Evolutionary conservation across 2,113 vertebrate genomes (phyloP).

Genomic region (Pungitius pungitius): DNA sequence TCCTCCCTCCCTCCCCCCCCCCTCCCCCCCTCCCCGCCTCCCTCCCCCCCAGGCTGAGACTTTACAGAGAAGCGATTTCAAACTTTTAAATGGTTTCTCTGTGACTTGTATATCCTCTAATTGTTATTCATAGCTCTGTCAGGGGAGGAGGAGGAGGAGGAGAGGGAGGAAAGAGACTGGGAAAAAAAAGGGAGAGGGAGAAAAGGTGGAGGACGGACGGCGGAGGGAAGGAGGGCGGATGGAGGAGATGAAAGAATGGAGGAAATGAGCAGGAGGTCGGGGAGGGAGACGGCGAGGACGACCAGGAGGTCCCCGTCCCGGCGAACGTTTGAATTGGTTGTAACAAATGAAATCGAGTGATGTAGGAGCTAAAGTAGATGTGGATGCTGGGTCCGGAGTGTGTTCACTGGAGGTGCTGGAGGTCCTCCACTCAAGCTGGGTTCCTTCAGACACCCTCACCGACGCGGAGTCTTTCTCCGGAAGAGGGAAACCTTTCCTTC

Average conservation of each 20-base stretch:
- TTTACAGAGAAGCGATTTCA: slow-evolving; percentile 74
- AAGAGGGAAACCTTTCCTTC: not conserved
- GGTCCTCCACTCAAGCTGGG: not conserved
- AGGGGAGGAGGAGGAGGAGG: slow-evolving; percentile 50
- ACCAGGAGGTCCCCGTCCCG: not conserved
- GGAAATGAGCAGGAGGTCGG: too few species aligned
- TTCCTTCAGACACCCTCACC: not conserved
- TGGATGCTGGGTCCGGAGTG: not conserved
- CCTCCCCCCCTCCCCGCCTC: slow-evolving; percentile 20
- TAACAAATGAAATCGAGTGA: not conserved
- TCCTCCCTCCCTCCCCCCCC: slow-evolving; percentile 20
- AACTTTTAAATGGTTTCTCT: slow-evolving; percentile 77
- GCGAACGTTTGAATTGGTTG: not conserved
- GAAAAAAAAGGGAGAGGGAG: slow-evolving; percentile 36
- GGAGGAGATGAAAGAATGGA: slow-evolving; percentile 24
- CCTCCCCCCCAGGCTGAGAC: slow-evolving; percentile 58
- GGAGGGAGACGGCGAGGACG: too few species aligned
- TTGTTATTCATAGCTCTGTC: slow-evolving; percentile 79
- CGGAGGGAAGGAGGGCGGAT: slow-evolving; percentile 11
- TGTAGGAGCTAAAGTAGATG: not conserved
- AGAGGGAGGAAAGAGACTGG: slow-evolving; percentile 30
- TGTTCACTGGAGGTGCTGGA: not conserved
- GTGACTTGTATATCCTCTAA: slow-evolving; percentile 77
- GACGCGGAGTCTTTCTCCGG: not conserved
- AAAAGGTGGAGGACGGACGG: slow-evolving; percentile 34